Evolutionary conservation across 2,797 vertebrate genomes (phyloP).

Genomic region (Remorina albescens): DNA sequence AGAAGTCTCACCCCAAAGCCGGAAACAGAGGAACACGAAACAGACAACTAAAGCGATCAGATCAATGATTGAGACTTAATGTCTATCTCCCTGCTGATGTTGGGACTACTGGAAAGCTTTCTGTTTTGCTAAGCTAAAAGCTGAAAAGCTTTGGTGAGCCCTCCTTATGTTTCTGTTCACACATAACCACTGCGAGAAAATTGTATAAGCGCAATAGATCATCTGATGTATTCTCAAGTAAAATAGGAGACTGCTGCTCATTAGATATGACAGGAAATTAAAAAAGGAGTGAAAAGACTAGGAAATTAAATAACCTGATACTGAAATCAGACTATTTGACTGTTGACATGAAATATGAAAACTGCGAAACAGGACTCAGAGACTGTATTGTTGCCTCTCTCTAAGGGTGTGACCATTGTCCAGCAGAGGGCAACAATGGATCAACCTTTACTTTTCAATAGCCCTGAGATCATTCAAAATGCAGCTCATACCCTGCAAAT

Average conservation of each 20-base stretch:
- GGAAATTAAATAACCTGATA: not conserved
- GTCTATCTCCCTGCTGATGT: not conserved
- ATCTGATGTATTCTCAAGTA: not conserved
- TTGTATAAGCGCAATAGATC: too few relatives aligned
- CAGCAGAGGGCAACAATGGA: slow-evolving; percentile 78
- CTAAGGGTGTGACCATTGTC: slow-evolving; percentile 23
- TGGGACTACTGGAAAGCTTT: slow-evolving; percentile 18
- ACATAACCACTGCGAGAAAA: slow-evolving; percentile 8
- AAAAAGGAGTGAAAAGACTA: not conserved
- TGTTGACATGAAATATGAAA: not conserved
- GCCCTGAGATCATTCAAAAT: not conserved
- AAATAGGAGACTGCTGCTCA: not conserved
- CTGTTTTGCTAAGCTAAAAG: not conserved
- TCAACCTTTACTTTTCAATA: slow-evolving; percentile 37
- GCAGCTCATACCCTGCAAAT: not conserved
- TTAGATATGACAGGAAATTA: too few relatives aligned
- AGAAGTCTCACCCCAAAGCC: slow-evolving; percentile 18
- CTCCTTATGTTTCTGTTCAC: not conserved
- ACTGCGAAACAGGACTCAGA: not conserved
- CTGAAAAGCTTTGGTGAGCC: slow-evolving; percentile 6
- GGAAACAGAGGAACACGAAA: slow-evolving; percentile 17
- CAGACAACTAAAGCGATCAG: slow-evolving; percentile 12
- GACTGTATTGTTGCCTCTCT: slow-evolving; percentile 7
- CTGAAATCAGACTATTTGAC: not conserved
- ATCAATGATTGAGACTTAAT: slow-evolving; percentile 28